Evolutionary conservation across 2,888 invertebrate genomes (phyloP).

Genomic region (Plagodis pulveraria): DNA sequence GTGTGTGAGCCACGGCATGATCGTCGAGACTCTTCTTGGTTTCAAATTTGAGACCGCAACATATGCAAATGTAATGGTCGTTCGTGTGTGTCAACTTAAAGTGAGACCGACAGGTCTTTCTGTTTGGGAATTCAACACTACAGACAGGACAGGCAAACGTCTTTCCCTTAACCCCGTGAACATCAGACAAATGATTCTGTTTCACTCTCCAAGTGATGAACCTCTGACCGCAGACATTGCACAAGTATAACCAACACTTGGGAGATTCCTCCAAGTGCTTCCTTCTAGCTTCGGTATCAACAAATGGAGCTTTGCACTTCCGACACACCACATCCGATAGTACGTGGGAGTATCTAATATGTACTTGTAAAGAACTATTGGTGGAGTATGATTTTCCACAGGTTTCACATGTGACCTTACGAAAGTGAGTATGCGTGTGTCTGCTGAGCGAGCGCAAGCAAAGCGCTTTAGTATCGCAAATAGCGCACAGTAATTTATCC

Average conservation of each 20-base stretch:
- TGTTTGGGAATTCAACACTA: constrained; percentile 56
- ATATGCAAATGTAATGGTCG: constrained; percentile 66
- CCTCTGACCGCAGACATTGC: constrained; percentile 65
- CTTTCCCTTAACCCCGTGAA: constrained; percentile 60
- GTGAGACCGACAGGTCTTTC: constrained; percentile 57
- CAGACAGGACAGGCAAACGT: constrained; percentile 67
- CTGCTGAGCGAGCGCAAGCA: constrained; percentile 67
- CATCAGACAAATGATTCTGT: constrained; percentile 59
- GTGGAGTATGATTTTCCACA: constrained; percentile 75
- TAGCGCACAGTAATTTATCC: constrained; percentile 60
- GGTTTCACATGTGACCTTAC: constrained; percentile 69
- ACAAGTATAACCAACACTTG: constrained; percentile 69
- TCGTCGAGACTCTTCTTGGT: constrained; percentile 65
- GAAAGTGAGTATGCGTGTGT: constrained; percentile 71
- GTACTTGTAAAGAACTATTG: constrained; percentile 61
- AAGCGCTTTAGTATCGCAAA: constrained; percentile 60
- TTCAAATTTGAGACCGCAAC: constrained; percentile 69
- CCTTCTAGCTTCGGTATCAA: constrained; percentile 58
- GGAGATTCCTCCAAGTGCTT: constrained; percentile 58
- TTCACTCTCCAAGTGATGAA: constrained; percentile 66
- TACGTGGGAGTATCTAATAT: constrained; percentile 63
- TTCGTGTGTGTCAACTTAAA: constrained; percentile 63
- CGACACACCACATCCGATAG: constrained; percentile 63
- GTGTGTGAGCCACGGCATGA: constrained; percentile 81
- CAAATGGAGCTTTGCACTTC: constrained; percentile 67